Base-by-base conservation (phyloP, 2,888 invertebrate species). In the Chelonus formosanus region DNA sequence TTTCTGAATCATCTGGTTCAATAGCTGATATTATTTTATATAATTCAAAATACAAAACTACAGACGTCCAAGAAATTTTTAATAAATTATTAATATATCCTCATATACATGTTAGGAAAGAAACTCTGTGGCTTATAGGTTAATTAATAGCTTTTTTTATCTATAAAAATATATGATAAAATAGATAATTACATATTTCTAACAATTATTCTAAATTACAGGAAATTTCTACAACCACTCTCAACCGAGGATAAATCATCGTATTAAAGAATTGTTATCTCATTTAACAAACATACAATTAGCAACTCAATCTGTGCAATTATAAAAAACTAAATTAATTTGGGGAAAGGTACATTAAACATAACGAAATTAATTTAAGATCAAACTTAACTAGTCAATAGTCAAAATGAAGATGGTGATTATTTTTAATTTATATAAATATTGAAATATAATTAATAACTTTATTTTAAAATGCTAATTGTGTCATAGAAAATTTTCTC, bases 81-180 rank as follows among this genome's bases (percentile, higher is more conserved):
- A 73, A 75, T 32, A 71, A 71, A 67, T 69, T 83, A 55, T 70
- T 83, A 43, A 67, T 65, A 3, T 73, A 78, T 70, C 70, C 74
- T 36, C 73, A 79, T 58, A 40, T 67, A 56, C 78, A 82, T 40
- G 67, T 84, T 7, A 76, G 76, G 66, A 79, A 74, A 67, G 83
- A 84, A 70, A 77, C 81, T 31, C 53, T 84, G 1, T 84, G 84
- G 84, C 70, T 84, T n/a, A 68, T 84, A 65, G 83, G 83, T 81
- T 77, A 70, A 7, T 60, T 20, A 47, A 10, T 56, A 43, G 6
- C 5, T 5, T 52, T 58, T 44, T 43, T 56, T 43, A n/a, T 63
- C 36, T 53, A 32, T 3, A 31, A 52, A 5, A 52, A 40, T 7
- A 55, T 48, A 34, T 31, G n/a, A 31, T 4, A 20, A 40, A 20